Evolutionary conservation across 2,113 vertebrate genomes (phyloP).

Genomic region (Chaetodon trifascialis): DNA sequence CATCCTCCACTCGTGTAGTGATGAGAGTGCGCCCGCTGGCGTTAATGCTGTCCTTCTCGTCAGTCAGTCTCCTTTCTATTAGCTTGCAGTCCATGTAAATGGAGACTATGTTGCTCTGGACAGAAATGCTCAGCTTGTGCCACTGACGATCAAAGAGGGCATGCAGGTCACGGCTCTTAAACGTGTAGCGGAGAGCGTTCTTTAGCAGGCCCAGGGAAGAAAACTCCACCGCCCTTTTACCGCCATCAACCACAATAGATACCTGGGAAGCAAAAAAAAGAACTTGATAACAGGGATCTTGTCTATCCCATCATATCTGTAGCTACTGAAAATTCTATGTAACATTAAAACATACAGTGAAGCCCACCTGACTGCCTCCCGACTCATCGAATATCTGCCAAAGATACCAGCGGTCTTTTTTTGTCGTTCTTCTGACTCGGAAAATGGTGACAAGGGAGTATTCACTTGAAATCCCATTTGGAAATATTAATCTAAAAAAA

Average conservation of each 20-base stretch:
- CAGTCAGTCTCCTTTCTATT: conserved; percentile 88
- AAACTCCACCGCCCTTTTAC: conserved; percentile 91
- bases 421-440: conserved; percentile 91
- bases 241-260: conserved; percentile 90
- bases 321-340: conserved; percentile 1
- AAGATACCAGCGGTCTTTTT: conserved; percentile 95
- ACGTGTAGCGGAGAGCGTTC: conserved; percentile 88
- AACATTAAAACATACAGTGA: background rate
- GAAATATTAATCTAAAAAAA: conserved; percentile 88
- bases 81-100: conserved; percentile 94
- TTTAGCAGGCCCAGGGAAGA: conserved; percentile 85
- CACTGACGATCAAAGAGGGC: conserved; percentile 95
- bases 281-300: background rate
- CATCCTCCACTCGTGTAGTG: conserved; percentile 89
- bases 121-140: conserved; percentile 93
- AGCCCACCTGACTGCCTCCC: conserved; percentile 88
- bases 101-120: conserved; percentile 87
- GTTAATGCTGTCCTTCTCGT: conserved; percentile 85
- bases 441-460: conserved; percentile 89
- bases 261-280: conserved; percentile 79
- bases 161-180: conserved; percentile 93
- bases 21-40: conserved; percentile 89
- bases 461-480: conserved; percentile 90
- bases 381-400: conserved; percentile 92
- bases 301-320: background rate